Evolutionary conservation across 2,797 vertebrate genomes (phyloP).

Genomic region (Synanceia verrucosa): DNA sequence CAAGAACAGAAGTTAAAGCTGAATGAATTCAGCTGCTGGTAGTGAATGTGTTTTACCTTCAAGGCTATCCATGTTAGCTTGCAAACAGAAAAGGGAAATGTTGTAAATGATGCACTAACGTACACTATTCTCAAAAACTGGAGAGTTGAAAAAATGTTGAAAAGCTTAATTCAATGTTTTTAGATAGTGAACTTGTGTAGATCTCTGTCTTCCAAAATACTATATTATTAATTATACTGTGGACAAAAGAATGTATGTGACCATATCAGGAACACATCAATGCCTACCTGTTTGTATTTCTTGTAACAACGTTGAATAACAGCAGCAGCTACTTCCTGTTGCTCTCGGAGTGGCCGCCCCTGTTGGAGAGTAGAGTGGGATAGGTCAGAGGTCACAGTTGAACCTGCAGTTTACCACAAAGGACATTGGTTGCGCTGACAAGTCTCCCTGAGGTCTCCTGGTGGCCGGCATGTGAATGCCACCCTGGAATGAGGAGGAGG

Average conservation of each 20-base stretch:
- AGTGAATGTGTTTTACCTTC: constrained; percentile 90
- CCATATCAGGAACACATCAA: background rate
- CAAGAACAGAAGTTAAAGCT: constrained; percentile 12
- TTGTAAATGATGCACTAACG: constrained; percentile 45
- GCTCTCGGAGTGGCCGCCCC: constrained; percentile 95
- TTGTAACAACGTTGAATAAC: constrained; percentile 99
- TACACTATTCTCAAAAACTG: background rate
- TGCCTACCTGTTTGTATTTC: constrained; percentile 98
- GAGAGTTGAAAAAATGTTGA: background rate
- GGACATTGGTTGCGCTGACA: constrained; percentile 54
- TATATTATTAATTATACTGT: background rate
- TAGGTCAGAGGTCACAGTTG: constrained; percentile 67
- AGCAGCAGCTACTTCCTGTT: constrained; percentile 97
- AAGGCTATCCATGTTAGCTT: constrained; percentile 99
- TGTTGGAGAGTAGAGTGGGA: constrained; percentile 76
- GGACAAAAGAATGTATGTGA: background rate
- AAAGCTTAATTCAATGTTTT: background rate
- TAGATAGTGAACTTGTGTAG: background rate
- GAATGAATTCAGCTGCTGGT: constrained; percentile 9
- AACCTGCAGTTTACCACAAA: constrained; percentile 48
- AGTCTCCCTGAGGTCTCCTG: constrained; percentile 53
- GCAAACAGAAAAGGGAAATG: constrained; percentile 75
- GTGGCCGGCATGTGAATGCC: constrained; percentile 47
- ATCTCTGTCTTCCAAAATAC: background rate
- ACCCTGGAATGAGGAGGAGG: constrained; percentile 29